phyloP scores from a whole-genome alignment of 2,113 vertebrate genomes.

The Leptosomus discolor region DNA sequence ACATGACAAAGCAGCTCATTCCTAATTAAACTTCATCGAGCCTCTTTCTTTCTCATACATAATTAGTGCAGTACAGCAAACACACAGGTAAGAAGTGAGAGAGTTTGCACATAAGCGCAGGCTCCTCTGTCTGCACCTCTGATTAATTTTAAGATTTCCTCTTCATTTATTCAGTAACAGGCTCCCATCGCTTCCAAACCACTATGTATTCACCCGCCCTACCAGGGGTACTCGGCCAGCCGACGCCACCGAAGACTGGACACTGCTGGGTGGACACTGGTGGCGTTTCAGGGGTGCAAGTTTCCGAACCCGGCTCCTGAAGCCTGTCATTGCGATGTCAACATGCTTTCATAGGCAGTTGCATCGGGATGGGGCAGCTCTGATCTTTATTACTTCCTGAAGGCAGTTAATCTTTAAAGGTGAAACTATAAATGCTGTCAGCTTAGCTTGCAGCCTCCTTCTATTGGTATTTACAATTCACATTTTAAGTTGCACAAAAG shows the following conservation, averaged over 20 bases:
- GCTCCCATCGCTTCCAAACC: neutral
- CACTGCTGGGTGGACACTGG: neutral
- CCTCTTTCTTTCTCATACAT: neutral
- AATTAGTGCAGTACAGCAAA: neutral
- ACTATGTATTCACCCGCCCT: fast-evolving
- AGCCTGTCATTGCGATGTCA: neutral
- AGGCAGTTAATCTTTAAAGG: neutral
- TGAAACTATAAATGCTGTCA: neutral
- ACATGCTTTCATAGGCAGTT: neutral
- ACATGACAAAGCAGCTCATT: neutral
- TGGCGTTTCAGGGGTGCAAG: fast-evolving
- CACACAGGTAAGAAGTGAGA: neutral
- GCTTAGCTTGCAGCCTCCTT: neutral
- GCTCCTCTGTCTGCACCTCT: neutral
- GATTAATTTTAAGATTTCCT: neutral
- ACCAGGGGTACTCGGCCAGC: neutral
- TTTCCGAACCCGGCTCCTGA: neutral
- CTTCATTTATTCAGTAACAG: neutral
- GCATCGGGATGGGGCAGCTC: neutral
- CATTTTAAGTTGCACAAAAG: neutral
- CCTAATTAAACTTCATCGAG: constrained; percentile 5
- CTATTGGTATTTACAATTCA: neutral
- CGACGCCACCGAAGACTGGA: fast-evolving
- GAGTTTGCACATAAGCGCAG: neutral
- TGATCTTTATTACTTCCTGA: neutral